Evolutionary conservation across 1,140 invertebrate species (phyloP).

Genomic region (Aricia agestis): DNA sequence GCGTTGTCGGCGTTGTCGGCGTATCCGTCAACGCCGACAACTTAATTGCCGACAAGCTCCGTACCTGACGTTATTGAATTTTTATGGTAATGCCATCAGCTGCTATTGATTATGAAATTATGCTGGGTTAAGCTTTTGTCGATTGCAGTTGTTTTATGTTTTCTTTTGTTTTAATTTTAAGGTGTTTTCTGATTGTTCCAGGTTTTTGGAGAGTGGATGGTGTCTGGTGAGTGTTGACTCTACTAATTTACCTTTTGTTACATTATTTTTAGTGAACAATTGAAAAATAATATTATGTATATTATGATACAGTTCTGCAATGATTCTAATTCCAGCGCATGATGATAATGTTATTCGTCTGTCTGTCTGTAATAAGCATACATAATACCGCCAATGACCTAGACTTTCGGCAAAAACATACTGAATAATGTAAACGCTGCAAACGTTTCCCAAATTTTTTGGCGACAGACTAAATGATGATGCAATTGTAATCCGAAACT

Average conservation of each 20-base stretch:
- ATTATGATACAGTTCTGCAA: too few species aligned
- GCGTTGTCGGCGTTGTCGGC: conserved; percentile 12
- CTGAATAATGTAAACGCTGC: conserved; percentile 33
- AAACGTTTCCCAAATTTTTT: conserved; percentile 23
- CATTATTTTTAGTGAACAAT: too few species aligned
- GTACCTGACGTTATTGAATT: conserved; percentile 17
- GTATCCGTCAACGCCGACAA: conserved; percentile 19
- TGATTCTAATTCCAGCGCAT: neutral
- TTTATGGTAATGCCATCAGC: conserved; percentile 1
- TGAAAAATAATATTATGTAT: too few species aligned
- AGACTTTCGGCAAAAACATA: conserved; percentile 23
- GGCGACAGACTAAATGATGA: neutral
- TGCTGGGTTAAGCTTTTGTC: neutral
- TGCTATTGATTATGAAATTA: conserved; percentile 2
- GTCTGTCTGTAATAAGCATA: conserved; percentile 10
- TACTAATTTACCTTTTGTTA: too few species aligned
- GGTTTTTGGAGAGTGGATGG: too few species aligned
- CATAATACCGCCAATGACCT: conserved; percentile 28
- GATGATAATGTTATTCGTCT: neutral
- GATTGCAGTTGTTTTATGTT: neutral
- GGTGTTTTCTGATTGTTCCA: neutral
- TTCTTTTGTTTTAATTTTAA: neutral
- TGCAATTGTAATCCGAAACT: neutral
- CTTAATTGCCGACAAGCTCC: conserved; percentile 19
- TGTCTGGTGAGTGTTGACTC: too few species aligned